Percentiles rank a stretch among this genome's conserved stretches.
Evolutionary conservation across 2,888 invertebrate species (phyloP).

Genomic region (Drosophila helvetica): DNA sequence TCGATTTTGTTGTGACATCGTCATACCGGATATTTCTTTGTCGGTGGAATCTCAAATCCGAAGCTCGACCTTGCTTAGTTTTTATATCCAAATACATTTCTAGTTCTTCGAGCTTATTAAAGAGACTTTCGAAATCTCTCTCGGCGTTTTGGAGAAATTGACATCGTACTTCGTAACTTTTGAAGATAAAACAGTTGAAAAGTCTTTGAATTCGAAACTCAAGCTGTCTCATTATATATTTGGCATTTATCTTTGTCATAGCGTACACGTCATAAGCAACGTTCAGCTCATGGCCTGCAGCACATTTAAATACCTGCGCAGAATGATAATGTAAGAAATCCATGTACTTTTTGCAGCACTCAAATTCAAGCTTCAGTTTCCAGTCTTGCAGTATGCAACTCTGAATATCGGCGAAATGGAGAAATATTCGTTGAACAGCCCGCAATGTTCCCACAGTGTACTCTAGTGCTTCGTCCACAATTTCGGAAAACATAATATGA

Average conservation of each 20-base stretch:
- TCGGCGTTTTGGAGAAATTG: constrained; percentile 77
- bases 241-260: constrained; percentile 76
- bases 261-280: constrained; percentile 77
- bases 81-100: constrained; percentile 80
- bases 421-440: constrained; percentile 63
- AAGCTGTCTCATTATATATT: constrained; percentile 75
- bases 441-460: constrained; percentile 69
- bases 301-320: constrained; percentile 74
- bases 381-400: constrained; percentile 59
- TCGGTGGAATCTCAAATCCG: constrained; percentile 37
- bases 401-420: constrained; percentile 72
- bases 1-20: not conserved
- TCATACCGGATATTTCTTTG: constrained; percentile 2
- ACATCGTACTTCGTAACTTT: constrained; percentile 72
- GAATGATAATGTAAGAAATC: constrained; percentile 77
- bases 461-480: constrained; percentile 78
- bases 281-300: constrained; percentile 58
- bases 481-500: constrained; percentile 73
- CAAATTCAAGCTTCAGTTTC: constrained; percentile 58
- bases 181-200: constrained; percentile 78
- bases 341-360: constrained; percentile 71
- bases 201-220: constrained; percentile 81
- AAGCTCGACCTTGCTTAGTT: constrained; percentile 64
- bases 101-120: constrained; percentile 76
- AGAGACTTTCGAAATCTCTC: constrained; percentile 72